A percentile compares a stretch with the other conserved stretches of the same genome.
These are phyloP conservation scores for Neodontobutis hainanensis DNA, from an alignment of 2,113 vertebrate genomes.

Conservation along the genomic window DNA sequence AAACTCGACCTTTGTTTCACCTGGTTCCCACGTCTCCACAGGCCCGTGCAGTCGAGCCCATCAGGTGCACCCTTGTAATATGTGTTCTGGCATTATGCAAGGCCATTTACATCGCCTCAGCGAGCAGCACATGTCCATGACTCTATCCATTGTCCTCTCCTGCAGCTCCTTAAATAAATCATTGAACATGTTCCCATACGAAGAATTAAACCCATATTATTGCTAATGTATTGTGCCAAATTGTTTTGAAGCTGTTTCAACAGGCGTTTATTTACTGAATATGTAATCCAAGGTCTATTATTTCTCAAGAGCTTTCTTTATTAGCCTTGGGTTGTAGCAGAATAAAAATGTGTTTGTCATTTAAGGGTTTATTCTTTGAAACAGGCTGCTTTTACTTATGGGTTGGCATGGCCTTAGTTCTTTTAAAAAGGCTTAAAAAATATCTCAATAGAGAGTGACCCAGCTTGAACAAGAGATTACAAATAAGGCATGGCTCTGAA, in stretches of 20 bases:
- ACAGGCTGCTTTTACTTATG: neutral
- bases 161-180: neutral
- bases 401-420: neutral
- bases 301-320: conserved; percentile 8
- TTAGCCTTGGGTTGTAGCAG: neutral
- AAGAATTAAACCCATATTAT: too few species aligned
- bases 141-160: neutral
- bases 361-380: conserved; percentile 4
- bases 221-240: neutral
- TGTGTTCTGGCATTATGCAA: conserved; percentile 27
- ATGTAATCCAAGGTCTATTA: neutral
- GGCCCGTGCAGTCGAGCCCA: neutral
- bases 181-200: neutral
- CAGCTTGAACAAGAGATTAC: neutral
- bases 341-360: conserved; percentile 1
- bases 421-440: neutral
- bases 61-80: neutral
- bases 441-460: neutral
- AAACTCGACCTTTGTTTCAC: neutral
- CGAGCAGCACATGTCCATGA: conserved; percentile 12
- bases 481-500: neutral
- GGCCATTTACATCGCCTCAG: conserved; percentile 10
- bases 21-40: neutral
- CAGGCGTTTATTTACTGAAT: neutral
- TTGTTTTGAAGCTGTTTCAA: neutral